Evolutionary conservation across 2,113 vertebrate genomes (phyloP), one percentile per base, ranked within the genome.

Genomic region (Peromyscus californicus): DNA sequence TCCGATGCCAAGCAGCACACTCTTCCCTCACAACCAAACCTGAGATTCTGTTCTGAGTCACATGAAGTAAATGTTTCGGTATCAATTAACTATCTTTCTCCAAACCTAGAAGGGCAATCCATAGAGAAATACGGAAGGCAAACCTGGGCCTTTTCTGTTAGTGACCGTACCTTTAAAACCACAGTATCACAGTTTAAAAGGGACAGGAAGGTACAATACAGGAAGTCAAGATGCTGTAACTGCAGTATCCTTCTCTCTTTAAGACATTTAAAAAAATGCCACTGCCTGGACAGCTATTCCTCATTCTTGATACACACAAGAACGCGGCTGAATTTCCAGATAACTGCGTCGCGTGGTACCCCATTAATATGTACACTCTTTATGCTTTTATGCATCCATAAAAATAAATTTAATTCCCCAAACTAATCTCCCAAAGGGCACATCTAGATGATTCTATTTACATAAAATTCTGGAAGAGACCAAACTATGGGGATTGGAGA

Each of bases 221-320:
- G 84, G 90, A 97, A 97, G 88, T 48, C 83, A 97, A 51, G 54
- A 95, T 36, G 61, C 57, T 54, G 29, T 36, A n/a, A 59, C 75
- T 85, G 45, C 12, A 69, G 36, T 72, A 39, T 79, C 61, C 22
- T 51, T 93, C 93, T 65, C 65, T 63, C 59, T 91, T 92, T n/a
- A 67, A 94, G 90, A 93, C 83, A 26, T 91, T 82, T 93, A 48
- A 82, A 95, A 90, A 90, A 89, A 51, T n/a, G 61, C 29, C 12
- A 89, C 31, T 76, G 94, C 39, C 67, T 80, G 22, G 69, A 74
- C 39, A 15, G 45, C 33, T 61, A 79, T 36, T 94, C 48, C 61
- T 42, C 31, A 51, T 48, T n/a, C 87, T 8, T 93, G 91, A 89
- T 59, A 87, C 45, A 72, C 65, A 82, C 63, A 96, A 84, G 48